Evolutionary conservation across 2,113 vertebrate species (phyloP).

Genomic region (Balaeniceps rex): DNA sequence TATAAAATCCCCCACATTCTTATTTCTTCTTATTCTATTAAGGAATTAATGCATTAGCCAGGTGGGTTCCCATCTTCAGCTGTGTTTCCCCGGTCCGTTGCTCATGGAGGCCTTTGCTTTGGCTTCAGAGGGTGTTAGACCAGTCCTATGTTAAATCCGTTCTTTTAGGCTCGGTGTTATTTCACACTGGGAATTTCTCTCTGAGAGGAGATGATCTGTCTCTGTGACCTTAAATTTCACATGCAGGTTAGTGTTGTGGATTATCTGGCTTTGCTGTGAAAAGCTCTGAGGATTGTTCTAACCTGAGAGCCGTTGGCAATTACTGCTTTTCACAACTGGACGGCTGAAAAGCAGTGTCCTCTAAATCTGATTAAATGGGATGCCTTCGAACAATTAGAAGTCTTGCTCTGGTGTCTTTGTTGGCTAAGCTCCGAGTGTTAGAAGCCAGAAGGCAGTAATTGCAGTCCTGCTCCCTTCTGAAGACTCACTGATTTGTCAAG

Average conservation of each 20-base stretch:
- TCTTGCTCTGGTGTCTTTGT: neutral
- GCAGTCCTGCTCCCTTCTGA: neutral
- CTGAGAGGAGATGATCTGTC: neutral
- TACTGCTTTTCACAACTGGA: neutral
- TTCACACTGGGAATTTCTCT: neutral
- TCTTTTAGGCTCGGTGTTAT: neutral
- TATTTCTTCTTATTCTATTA: neutral
- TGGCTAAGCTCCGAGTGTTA: neutral
- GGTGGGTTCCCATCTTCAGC: neutral
- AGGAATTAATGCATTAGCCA: neutral
- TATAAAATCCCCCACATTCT: neutral
- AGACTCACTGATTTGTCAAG: neutral
- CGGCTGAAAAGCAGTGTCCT: neutral
- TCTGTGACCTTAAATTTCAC: neutral
- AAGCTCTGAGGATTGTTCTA: neutral
- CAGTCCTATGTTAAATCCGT: neutral
- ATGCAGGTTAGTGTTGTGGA: neutral
- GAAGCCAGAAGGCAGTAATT: neutral
- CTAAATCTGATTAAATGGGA: slow-evolving; percentile 11
- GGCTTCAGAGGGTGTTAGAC: neutral
- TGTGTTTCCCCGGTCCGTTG: neutral
- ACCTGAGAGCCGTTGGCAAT: neutral
- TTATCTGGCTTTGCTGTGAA: slow-evolving; percentile 30
- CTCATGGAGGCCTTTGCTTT: neutral
- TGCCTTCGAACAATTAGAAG: neutral